Conservation (phyloP, 2,888 invertebrate genomes). For the Himalopsyche japonica region DNA sequence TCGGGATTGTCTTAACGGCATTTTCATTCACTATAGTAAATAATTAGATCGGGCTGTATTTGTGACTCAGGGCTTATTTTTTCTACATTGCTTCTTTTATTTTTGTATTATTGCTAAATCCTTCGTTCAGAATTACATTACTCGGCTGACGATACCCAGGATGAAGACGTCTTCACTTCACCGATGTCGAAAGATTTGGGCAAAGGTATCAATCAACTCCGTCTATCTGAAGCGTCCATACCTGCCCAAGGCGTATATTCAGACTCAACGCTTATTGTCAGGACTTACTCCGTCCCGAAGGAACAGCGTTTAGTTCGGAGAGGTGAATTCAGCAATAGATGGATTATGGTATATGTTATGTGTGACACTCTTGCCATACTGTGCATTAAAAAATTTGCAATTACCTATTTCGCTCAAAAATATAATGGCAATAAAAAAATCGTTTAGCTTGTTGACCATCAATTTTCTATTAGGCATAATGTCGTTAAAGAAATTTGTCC, state of each 20-base stretch:
- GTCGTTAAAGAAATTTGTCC: no score
- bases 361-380: not conserved
- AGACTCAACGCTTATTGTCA: slow-evolving; percentile 27
- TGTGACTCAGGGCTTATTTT: no score
- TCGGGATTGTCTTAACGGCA: no score
- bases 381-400: no score
- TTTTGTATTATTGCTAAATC: not conserved
- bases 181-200: slow-evolving; percentile 40
- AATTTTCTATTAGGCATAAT: no score
- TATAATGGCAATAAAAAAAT: no score
- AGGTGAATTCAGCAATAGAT: slow-evolving; percentile 13
- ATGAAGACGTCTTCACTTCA: slow-evolving; percentile 54
- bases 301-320: slow-evolving; percentile 24
- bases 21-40: no score
- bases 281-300: slow-evolving; percentile 33
- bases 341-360: not conserved
- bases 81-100: not conserved
- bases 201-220: not conserved
- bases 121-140: not conserved
- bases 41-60: no score
- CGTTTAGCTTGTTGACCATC: no score
- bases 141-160: slow-evolving; percentile 37
- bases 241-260: slow-evolving; percentile 16
- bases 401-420: no score
- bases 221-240: slow-evolving; percentile 5